phyloP scores from a whole-genome alignment of 2,888 invertebrate genomes.

The Tanypteryx hageni region DNA sequence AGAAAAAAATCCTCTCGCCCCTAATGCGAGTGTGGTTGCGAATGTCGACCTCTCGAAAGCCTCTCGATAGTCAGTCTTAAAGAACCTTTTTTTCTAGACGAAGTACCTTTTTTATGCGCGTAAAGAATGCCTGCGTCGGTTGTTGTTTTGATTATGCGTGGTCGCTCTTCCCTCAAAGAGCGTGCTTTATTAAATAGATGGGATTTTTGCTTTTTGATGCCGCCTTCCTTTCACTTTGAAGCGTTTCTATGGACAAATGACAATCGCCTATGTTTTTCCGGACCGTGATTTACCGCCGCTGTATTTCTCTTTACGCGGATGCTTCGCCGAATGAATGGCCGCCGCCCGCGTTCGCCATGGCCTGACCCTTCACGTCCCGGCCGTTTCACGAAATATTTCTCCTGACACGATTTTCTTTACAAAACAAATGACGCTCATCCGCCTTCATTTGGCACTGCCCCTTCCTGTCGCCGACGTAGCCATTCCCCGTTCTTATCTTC shows the following conservation, averaged over 20 bases:
- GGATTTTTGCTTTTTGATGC: too few relatives aligned
- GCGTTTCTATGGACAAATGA: background rate
- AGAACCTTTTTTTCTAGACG: too few relatives aligned
- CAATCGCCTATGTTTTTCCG: constrained; percentile 37
- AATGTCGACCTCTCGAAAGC: too few relatives aligned
- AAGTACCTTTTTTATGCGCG: too few relatives aligned
- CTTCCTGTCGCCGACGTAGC: constrained; percentile 32
- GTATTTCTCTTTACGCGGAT: constrained; percentile 15
- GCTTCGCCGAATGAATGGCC: constrained; percentile 35
- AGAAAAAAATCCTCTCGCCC: too few relatives aligned
- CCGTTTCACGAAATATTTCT: constrained; percentile 60
- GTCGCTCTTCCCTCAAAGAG: too few relatives aligned
- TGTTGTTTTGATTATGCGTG: too few relatives aligned
- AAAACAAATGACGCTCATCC: constrained; percentile 55
- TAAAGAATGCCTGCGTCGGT: too few relatives aligned
- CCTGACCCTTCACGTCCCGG: background rate
- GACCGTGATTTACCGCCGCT: background rate
- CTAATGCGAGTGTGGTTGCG: too few relatives aligned
- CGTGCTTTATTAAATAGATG: too few relatives aligned
- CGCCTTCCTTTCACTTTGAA: too few relatives aligned
- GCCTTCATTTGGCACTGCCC: constrained; percentile 58
- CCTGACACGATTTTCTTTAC: constrained; percentile 58
- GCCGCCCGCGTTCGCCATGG: background rate
- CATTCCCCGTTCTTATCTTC: background rate
- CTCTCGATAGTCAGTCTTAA: too few relatives aligned